Evolutionary conservation across 2,113 vertebrate species (phyloP), one percentile per base, ranked within the genome.

Genomic region (Chlamydotis undulata): DNA sequence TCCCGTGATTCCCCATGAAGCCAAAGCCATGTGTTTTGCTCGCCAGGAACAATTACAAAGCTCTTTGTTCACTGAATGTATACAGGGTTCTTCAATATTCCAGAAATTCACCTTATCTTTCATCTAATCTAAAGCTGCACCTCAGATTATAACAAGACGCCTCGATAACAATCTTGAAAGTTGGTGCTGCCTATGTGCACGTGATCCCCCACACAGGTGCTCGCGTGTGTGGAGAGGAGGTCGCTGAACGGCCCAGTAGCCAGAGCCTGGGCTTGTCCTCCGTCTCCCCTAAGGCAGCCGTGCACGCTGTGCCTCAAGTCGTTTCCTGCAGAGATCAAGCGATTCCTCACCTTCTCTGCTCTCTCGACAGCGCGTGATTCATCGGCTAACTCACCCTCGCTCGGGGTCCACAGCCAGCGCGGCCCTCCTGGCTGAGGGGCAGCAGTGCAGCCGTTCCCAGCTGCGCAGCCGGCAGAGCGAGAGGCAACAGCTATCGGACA

Each of bases 391-490:
- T 24, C 35, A 50, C 31, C 52, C 33, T 26, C 47, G 19, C n/a
- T 11, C 3, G 2, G 68, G 35, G 18, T 28, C 55, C 4, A 7
- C 1, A 10, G 47, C 15, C 31, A 53, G 31, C 12, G 2, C 0
- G 8, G n/a, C 14, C 22, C 29, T n/a, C 41, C 35, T 0, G 5
- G 26, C 14, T 14, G 52, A 49, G 24, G 39, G 52, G 61, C 12
- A 55, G n/a, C 65, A 29, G 6, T 1, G 2, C 1, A 7, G n/a
- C n/a, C 6, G 28, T 4, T 19, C 26, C 18, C 3, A 1, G 50
- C 71, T 4, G 1, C 0, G 22, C 1, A 1, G 52, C 50, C 1
- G 3, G 18, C 1, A 0, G 8, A 28, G 55, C 0, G 0, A 82
- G 35, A 22, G 31, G 29, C 45, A 60, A 29, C n/a, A 21, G n/a